A percentile compares a stretch with the other conserved stretches of the same genome.
Conservation (phyloP, 2,888 invertebrate species). For the Pyrochroa serraticornis region DNA sequence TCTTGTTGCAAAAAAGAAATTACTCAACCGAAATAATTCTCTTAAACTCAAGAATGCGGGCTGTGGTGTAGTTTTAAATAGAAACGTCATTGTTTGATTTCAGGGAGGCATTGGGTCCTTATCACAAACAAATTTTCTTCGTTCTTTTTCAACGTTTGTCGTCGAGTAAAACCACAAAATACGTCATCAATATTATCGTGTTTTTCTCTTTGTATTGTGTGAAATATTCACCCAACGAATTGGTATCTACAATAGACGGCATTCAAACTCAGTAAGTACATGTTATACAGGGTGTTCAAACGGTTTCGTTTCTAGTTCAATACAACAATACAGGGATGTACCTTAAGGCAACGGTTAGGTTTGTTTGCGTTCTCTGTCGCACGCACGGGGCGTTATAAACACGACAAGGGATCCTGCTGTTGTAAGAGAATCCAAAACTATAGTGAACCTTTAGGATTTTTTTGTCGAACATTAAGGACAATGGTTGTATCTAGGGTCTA, state of each 20-base stretch:
- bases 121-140: slow-evolving; percentile 86
- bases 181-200: slow-evolving; percentile 85
- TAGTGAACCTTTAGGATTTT: too few relatives aligned
- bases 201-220: slow-evolving; percentile 89
- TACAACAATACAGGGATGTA: background rate
- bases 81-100: slow-evolving; percentile 44
- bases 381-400: too few relatives aligned
- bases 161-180: slow-evolving; percentile 94
- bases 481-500: too few relatives aligned
- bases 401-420: too few relatives aligned
- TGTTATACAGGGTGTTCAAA: too few relatives aligned
- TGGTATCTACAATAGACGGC: slow-evolving; percentile 81
- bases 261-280: slow-evolving; percentile 85
- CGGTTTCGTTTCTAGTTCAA: background rate
- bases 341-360: too few relatives aligned
- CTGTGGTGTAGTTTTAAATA: slow-evolving; percentile 6
- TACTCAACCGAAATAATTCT: too few relatives aligned
- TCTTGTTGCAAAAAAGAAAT: too few relatives aligned
- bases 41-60: slow-evolving; percentile 1
- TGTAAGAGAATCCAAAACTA: too few relatives aligned
- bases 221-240: slow-evolving; percentile 75
- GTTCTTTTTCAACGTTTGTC: slow-evolving; percentile 93
- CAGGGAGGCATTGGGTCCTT: slow-evolving; percentile 76
- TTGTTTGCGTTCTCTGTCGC: too few relatives aligned
- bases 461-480: too few relatives aligned